Conservation (phyloP, 2,797 vertebrate genomes). For the Acridotheres tristis region DNA sequence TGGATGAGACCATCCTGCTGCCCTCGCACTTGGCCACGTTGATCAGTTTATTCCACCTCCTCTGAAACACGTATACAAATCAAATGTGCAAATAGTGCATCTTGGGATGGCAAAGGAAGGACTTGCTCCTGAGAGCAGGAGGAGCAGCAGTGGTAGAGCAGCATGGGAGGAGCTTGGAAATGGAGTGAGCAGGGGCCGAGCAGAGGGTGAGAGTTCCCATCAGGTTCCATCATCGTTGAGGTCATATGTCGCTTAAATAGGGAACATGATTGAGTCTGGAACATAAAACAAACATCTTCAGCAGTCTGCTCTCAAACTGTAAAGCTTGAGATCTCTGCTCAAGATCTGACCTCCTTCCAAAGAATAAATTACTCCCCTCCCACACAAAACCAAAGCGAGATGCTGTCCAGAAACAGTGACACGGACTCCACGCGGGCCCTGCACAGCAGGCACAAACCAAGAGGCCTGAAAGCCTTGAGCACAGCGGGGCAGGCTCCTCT, state of each 20-base stretch:
- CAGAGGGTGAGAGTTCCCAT: background rate
- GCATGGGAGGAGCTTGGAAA: slow-evolving; percentile 23
- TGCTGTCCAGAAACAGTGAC: slow-evolving; percentile 67
- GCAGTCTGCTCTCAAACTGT: slow-evolving; percentile 46
- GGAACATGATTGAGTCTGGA: background rate
- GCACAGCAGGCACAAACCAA: slow-evolving; percentile 19
- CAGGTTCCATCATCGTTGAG: slow-evolving; percentile 8
- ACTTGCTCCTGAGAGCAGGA: background rate
- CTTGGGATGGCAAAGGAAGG: background rate
- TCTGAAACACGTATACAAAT: slow-evolving; percentile 33
- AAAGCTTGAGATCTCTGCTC: slow-evolving; percentile 16
- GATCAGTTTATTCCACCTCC: slow-evolving; percentile 55
- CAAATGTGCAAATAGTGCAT: slow-evolving; percentile 72
- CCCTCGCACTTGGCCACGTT: background rate
- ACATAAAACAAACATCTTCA: slow-evolving; percentile 15
- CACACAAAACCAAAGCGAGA: slow-evolving; percentile 59
- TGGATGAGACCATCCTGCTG: background rate
- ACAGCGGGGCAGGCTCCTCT: background rate
- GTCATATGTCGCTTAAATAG: background rate
- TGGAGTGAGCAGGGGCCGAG: background rate
- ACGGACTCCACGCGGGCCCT: background rate
- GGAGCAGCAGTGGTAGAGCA: slow-evolving; percentile 45
- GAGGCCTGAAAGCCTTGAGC: background rate
- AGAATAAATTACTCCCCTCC: slow-evolving; percentile 72
- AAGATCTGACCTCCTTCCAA: slow-evolving; percentile 68